Conservation (phyloP, 2,113 vertebrate species). For the Naja naja region DNA sequence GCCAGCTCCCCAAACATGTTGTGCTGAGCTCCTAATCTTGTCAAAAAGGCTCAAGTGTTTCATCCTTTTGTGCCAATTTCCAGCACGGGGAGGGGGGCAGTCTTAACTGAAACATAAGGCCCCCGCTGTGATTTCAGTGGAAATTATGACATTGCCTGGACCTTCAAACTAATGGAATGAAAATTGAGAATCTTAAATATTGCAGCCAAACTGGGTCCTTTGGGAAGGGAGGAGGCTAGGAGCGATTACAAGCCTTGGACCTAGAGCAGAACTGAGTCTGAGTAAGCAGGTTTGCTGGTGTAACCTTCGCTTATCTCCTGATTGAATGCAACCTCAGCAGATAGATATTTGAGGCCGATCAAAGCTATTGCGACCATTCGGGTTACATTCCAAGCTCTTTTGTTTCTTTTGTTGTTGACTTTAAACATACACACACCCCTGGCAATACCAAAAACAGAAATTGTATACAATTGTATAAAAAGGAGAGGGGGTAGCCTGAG, state of each 20-base stretch:
- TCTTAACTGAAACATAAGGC: constrained; percentile 25
- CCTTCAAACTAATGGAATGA: constrained; percentile 24
- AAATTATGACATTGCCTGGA: constrained; percentile 44
- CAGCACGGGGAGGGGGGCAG: not conserved
- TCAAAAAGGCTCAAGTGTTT: constrained; percentile 27
- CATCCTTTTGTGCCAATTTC: not conserved
- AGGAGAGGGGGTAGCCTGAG: too few species aligned
- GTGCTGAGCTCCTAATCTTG: not conserved
- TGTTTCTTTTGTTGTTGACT: not conserved
- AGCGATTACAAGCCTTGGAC: not conserved
- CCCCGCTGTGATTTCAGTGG: constrained; percentile 41
- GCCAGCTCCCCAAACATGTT: not conserved
- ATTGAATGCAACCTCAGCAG: not conserved
- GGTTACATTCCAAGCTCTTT: not conserved
- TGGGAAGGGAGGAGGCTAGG: constrained; percentile 6
- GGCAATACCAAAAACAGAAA: not conserved
- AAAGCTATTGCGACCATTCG: not conserved
- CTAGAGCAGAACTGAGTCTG: not conserved
- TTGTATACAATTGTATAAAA: not conserved
- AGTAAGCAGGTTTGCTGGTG: not conserved
- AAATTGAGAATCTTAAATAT: constrained; percentile 42
- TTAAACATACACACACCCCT: not conserved
- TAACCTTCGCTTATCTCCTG: not conserved
- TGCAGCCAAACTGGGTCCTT: constrained; percentile 13
- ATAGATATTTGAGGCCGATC: not conserved